phyloP scores from a whole-genome alignment of 2,888 invertebrate genomes.

The Clivina fossor region DNA sequence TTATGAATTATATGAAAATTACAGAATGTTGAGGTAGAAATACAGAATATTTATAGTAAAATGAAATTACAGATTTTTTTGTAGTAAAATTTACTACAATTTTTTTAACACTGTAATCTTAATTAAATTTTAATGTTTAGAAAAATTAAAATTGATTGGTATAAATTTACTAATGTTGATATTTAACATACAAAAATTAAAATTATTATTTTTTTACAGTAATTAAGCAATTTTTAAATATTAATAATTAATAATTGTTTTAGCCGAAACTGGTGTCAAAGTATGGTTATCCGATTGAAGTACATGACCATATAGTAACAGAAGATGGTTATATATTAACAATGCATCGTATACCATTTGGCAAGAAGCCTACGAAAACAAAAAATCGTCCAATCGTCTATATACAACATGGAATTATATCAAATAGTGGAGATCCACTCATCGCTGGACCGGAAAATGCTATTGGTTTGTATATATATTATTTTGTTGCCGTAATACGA shows the following conservation, averaged over 20 bases:
- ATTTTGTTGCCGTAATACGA: no score
- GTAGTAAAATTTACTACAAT: no score
- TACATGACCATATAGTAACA: slow-evolving; percentile 1
- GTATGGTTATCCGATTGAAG: slow-evolving; percentile 8
- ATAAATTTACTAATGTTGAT: not conserved
- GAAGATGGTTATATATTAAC: slow-evolving; percentile 13
- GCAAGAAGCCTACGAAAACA: not conserved
- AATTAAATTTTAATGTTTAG: not conserved
- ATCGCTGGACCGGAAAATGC: slow-evolving; percentile 6
- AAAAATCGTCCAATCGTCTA: not conserved
- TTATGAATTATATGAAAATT: no score
- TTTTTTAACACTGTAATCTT: not conserved
- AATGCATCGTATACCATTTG: slow-evolving; percentile 5
- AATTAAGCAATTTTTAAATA: no score
- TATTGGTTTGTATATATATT: slow-evolving; percentile 1
- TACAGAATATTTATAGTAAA: no score
- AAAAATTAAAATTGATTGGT: not conserved
- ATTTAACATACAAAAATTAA: not conserved
- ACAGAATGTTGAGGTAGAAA: no score
- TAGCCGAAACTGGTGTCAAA: slow-evolving; percentile 3
- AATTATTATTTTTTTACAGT: not conserved
- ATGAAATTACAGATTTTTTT: no score
- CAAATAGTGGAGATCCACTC: slow-evolving; percentile 2
- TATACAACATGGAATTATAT: slow-evolving; percentile 4
- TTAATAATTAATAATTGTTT: slow-evolving; percentile 1